A percentile compares a stretch with the other conserved stretches of the same genome.
Conservation (phyloP, 1,140 invertebrate genomes). For the Euglossa dilemma region DNA sequence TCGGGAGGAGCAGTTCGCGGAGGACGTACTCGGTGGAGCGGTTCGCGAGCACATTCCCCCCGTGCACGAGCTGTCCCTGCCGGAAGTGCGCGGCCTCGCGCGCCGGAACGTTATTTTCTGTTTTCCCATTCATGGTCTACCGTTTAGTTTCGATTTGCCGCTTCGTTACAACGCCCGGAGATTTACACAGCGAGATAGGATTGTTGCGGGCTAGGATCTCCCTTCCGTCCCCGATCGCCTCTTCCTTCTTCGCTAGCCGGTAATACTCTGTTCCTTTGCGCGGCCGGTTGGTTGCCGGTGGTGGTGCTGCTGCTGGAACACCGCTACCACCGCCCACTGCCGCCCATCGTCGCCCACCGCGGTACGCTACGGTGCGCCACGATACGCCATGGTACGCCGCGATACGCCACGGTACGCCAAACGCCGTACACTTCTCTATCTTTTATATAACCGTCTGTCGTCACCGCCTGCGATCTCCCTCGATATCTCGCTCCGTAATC, state of each 20-base stretch:
- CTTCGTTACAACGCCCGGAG: conserved; percentile 77
- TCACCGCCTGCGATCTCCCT: conserved; percentile 68
- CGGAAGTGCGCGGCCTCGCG: conserved; percentile 74
- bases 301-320: background rate
- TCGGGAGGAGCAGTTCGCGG: conserved; percentile 11
- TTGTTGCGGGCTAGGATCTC: conserved; percentile 72
- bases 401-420: too few species aligned
- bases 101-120: conserved; percentile 77
- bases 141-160: conserved; percentile 80
- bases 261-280: conserved; percentile 32
- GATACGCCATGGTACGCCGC: background rate
- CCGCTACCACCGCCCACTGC: background rate
- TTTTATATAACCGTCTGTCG: conserved; percentile 79
- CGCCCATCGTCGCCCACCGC: background rate
- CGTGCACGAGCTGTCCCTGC: conserved; percentile 62
- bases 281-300: background rate
- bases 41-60: conserved; percentile 47
- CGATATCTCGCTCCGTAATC: conserved; percentile 62
- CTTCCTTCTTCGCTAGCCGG: conserved; percentile 15
- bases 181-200: conserved; percentile 79
- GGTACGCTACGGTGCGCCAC: background rate
- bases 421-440: conserved; percentile 41
- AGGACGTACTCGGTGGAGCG: conserved; percentile 36
- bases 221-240: conserved; percentile 21
- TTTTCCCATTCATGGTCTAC: conserved; percentile 78